phyloP scores from a whole-genome alignment of 2,888 invertebrate genomes.

The Holacanthella duospinosa region DNA sequence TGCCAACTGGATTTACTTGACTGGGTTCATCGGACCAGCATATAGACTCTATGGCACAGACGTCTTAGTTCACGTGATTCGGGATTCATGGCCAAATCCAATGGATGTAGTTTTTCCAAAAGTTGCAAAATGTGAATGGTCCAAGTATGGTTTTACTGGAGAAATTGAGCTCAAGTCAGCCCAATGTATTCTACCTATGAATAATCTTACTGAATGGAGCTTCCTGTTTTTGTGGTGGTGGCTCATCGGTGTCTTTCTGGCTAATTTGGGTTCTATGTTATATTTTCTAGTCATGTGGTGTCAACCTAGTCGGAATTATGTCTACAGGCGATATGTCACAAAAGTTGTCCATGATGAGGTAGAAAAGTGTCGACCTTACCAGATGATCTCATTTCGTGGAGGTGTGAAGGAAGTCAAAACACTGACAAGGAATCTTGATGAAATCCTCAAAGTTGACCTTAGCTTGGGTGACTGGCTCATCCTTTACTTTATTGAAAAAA shows the following conservation, averaged over 20 bases:
- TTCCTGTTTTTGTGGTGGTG: slow-evolving; percentile 18
- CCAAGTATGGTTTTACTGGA: slow-evolving; percentile 9
- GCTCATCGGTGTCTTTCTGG: slow-evolving; percentile 7
- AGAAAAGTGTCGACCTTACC: neutral
- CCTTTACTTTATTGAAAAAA: slow-evolving; percentile 10
- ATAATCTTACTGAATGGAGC: slow-evolving; percentile 15
- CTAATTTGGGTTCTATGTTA: slow-evolving; percentile 7
- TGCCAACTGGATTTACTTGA: slow-evolving; percentile 5
- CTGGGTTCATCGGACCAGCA: slow-evolving; percentile 10
- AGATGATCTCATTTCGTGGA: neutral
- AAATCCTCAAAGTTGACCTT: slow-evolving; percentile 11
- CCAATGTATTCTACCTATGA: slow-evolving; percentile 16
- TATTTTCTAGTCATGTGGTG: neutral
- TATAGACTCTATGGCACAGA: slow-evolving; percentile 14
- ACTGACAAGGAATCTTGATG: neutral
- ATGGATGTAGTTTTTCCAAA: slow-evolving; percentile 18
- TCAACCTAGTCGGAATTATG: neutral
- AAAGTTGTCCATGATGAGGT: neutral
- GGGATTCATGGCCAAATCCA: slow-evolving; percentile 15
- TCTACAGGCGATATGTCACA: neutral
- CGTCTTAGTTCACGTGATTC: slow-evolving; percentile 10
- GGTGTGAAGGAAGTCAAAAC: neutral
- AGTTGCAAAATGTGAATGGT: slow-evolving; percentile 18
- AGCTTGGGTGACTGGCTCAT: slow-evolving; percentile 15
- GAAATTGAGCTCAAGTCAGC: slow-evolving; percentile 10